These are phyloP conservation scores for Pangasius larnaudii DNA, from an alignment of 2,797 vertebrate species.

Conservation along the genomic window DNA sequence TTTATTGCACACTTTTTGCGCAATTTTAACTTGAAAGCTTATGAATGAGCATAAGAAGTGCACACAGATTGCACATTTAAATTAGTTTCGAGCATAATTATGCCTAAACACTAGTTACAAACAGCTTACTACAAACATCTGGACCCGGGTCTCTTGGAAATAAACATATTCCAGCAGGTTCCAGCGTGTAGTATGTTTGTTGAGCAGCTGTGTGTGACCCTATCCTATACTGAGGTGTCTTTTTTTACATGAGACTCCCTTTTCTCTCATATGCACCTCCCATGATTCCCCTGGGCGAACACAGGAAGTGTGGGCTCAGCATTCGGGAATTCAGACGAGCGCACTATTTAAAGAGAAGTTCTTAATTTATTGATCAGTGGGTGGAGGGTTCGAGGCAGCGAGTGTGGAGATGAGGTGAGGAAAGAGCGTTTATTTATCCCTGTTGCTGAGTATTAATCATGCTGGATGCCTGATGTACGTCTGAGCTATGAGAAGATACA, in stretches of 20 bases:
- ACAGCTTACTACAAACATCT: neutral
- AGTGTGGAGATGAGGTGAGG: conserved; percentile 51
- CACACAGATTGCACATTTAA: neutral
- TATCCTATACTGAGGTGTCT: neutral
- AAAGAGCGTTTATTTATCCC: conserved; percentile 59
- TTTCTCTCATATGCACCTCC: conserved; percentile 24
- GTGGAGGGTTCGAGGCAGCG: conserved; percentile 34
- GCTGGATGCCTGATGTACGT: conserved; percentile 49
- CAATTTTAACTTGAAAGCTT: neutral
- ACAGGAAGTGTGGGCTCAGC: conserved; percentile 59
- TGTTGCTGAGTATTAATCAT: conserved; percentile 58
- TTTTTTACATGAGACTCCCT: conserved; percentile 6
- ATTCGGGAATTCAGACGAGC: conserved; percentile 58
- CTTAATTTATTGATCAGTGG: conserved; percentile 68
- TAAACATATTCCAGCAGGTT: neutral
- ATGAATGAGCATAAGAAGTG: neutral
- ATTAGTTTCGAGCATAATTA: neutral
- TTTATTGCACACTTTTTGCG: neutral
- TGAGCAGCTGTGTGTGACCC: neutral
- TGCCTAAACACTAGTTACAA: neutral
- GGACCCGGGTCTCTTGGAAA: too few relatives aligned
- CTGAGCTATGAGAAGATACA: conserved; percentile 47
- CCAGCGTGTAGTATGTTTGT: neutral
- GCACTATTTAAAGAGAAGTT: conserved; percentile 59
- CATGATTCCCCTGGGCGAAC: conserved; percentile 48